Conservation (phyloP, 2,888 invertebrate species). For the Callyntrura sp. region DNA sequence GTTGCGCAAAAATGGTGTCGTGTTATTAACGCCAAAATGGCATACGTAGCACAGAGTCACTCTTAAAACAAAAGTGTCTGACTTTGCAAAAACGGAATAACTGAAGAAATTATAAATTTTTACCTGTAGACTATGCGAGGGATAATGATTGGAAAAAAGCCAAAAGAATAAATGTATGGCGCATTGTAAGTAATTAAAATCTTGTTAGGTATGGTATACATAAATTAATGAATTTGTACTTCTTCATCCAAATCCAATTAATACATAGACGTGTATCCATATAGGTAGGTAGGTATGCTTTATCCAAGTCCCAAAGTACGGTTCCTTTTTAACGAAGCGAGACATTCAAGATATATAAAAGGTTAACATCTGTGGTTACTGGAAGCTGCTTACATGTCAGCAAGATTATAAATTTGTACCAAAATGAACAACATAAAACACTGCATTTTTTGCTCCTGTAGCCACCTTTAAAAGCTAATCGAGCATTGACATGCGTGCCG, state of each 20-base stretch:
- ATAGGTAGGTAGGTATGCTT: not conserved
- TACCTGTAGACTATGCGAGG: too few relatives aligned
- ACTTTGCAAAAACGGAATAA: too few relatives aligned
- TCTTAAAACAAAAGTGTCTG: too few relatives aligned
- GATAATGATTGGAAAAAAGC: too few relatives aligned
- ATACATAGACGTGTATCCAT: not conserved
- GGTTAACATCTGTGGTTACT: not conserved
- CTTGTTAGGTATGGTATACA: not conserved
- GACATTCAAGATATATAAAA: not conserved
- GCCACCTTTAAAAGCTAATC: constrained; percentile 41
- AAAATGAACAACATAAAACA: constrained; percentile 1
- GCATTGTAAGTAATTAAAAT: not conserved
- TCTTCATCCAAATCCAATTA: not conserved
- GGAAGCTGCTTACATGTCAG: constrained; percentile 38
- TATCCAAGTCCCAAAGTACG: not conserved
- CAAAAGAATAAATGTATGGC: not conserved
- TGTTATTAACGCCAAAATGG: too few relatives aligned
- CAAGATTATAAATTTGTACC: constrained; percentile 51
- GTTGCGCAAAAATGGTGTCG: not conserved
- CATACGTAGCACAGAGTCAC: too few relatives aligned
- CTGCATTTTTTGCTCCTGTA: not conserved
- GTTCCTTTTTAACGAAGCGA: not conserved
- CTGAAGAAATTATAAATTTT: too few relatives aligned
- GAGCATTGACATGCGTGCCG: constrained; percentile 64
- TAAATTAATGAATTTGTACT: not conserved